Base-by-base conservation (phyloP, 2,113 vertebrate genomes). In the Scomber japonicus region DNA sequence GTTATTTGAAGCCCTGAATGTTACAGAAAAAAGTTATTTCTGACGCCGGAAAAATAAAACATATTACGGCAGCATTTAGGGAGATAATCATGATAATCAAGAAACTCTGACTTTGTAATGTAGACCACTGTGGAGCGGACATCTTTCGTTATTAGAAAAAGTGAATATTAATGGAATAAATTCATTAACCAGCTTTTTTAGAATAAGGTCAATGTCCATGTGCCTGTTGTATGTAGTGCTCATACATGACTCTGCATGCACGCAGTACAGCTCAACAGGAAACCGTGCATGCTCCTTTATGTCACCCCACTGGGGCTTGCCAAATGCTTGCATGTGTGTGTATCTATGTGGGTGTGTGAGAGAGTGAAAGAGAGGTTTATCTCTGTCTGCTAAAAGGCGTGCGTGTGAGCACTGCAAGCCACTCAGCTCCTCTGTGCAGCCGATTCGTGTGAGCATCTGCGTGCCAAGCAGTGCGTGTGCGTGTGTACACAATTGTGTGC, bases 291-390 rank as follows among this genome's bases (percentile, higher is more conserved):
- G 80, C 83, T 89, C 84, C 82, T 92, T 78, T 78, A 83, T 89
- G 82, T 87, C 90, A 82, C 80, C 82, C 85, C 75, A 81, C 45
- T 49, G 15, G 35, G 55, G 78, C 73, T 80, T 73, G 73, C 84
- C 89, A 90, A 91, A 82, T 81, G 83, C 70, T 76, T 85, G 89
- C 73, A 51, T 89, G 76, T 49, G 65, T 75, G 61, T 68, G 82
- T 55, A 44, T 51, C 55, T 49, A 11, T 56, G 82, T 71, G 80
- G 17, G 75, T 69, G 87, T 73, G 85, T 67, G 63, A 61, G 75
- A 81, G 78, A 86, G 81, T 83, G 80, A 93, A 89, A 92, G 74
- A 85, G 75, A 78, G 82, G 73, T 89, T 92, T 91, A 93, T 93
- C 90, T 92, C 75, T 70, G 82, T 87, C 87, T 90, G 80, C 79